Conservation (phyloP, 1,140 invertebrate genomes). For the Popillia japonica region DNA sequence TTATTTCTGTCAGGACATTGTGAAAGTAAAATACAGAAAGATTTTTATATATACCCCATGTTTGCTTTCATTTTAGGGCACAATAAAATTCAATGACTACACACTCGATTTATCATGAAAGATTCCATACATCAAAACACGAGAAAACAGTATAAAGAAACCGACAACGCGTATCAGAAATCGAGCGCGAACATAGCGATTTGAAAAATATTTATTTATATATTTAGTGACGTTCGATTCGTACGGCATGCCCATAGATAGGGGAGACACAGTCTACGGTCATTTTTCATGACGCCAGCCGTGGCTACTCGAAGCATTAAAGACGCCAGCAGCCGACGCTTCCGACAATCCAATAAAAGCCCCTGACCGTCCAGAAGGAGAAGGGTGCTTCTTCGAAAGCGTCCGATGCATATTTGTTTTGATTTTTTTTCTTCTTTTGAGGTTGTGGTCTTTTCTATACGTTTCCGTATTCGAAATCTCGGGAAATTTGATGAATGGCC, state of each 20-base stretch:
- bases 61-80: too few species aligned
- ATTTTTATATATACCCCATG: too few species aligned
- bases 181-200: conserved; percentile 36
- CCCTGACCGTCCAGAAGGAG: background rate
- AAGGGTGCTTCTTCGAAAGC: background rate
- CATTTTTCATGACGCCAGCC: conserved; percentile 37
- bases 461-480: conserved; percentile 40
- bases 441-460: background rate
- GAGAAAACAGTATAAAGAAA: background rate
- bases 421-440: conserved; percentile 47
- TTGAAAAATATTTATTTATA: conserved; percentile 51
- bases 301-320: conserved; percentile 50
- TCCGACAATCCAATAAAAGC: conserved; percentile 54
- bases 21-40: too few species aligned
- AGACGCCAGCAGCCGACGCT: conserved; percentile 42
- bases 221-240: conserved; percentile 39
- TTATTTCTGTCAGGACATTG: too few species aligned
- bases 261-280: conserved; percentile 48
- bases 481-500: conserved; percentile 52
- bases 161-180: conserved; percentile 11
- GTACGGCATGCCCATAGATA: conserved; percentile 1
- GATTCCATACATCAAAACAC: background rate
- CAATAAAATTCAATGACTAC: conserved; percentile 14
- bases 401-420: conserved; percentile 54
- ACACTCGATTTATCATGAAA: conserved; percentile 21